A percentile compares a stretch with the other conserved stretches of the same genome.
Conservation (phyloP, 64 coral and sea anemone species). For the Montipora cactus region DNA sequence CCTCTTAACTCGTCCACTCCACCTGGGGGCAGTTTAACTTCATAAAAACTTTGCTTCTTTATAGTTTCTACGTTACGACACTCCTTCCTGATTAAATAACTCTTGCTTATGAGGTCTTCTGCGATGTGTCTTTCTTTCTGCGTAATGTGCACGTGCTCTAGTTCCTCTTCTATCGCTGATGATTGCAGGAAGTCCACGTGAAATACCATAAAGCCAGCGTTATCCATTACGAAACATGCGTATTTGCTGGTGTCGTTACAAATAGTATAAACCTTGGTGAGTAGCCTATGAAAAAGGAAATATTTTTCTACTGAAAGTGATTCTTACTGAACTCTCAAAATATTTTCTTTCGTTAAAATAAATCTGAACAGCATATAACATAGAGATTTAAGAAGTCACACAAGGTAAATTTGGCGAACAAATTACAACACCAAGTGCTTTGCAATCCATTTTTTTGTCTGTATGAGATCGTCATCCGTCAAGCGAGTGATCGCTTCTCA, state of each 20-base stretch:
- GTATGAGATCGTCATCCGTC: no score
- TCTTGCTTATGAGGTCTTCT: slow-evolving; percentile 38
- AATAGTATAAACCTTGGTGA: slow-evolving; percentile 22
- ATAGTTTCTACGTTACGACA: slow-evolving; percentile 29
- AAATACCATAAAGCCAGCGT: slow-evolving; percentile 37
- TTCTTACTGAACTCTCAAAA: no score
- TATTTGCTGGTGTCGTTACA: slow-evolving; percentile 17
- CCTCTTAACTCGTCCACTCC: neutral
- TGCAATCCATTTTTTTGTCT: no score
- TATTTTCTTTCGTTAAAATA: no score
- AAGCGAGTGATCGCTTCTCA: no score
- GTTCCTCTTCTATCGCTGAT: neutral
- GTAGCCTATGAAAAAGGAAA: neutral
- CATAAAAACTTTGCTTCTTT: slow-evolving; percentile 48
- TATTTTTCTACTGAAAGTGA: no score
- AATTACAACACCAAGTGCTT: no score
- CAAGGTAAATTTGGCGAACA: no score
- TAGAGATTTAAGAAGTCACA: no score
- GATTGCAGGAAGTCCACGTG: slow-evolving; percentile 34
- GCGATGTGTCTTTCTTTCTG: slow-evolving; percentile 43
- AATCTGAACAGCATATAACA: no score
- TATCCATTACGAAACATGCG: slow-evolving; percentile 55
- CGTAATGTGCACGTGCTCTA: slow-evolving; percentile 54
- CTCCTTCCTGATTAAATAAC: neutral
- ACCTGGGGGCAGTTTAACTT: neutral